Evolutionary conservation across 1,140 invertebrate species (phyloP), one percentile per base, ranked within the genome.

Genomic region (Orchesella cincta): DNA sequence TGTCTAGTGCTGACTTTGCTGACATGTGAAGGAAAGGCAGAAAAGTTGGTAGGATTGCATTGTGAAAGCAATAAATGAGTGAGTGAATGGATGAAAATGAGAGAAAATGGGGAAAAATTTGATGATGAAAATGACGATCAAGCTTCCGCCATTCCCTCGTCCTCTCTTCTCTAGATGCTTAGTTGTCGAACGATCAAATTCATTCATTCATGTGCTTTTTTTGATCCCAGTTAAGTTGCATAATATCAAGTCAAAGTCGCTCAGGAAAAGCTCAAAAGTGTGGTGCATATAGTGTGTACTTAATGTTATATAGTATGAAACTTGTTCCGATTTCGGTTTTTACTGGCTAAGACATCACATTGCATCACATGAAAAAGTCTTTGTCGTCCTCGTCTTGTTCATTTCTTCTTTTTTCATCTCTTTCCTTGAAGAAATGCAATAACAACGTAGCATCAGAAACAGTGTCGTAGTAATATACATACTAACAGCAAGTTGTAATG

Each of bases 1-100:
- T 67, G 62, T 31, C 33, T 8, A 67, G 3, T 67, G 62, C 62
- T 67, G 62, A 67, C 28, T 67, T n/a, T 67, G 62, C 62, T 67
- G 62, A 67, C 62, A 23, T 3, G 62, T 67, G 62, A 67, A 14
- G 3, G 39, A 46, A 20, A 12, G 39, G 39, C 8, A 12, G 39
- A 46, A 46, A 46, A 46, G 39, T 46, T 8, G 39, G 39, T 46
- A 46, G 39, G 20, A 12, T 8, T 12, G 39, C 20, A 46, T 12
- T 46, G 20, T 46, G 39, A 46, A 46, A 46, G 39, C 39, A 46
- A 46, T 46, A 46, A 46, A 46, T 46, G 62, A 67, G 29, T 33
- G 31, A 67, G 31, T 33, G 31, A 67, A 67, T 67, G 39, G 39
- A 46, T 62, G 23, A 28, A 67, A 67, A 67, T 67, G 62, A 67